Conservation (phyloP, 1,140 invertebrate genomes). For the Latrodectus geometricus region DNA sequence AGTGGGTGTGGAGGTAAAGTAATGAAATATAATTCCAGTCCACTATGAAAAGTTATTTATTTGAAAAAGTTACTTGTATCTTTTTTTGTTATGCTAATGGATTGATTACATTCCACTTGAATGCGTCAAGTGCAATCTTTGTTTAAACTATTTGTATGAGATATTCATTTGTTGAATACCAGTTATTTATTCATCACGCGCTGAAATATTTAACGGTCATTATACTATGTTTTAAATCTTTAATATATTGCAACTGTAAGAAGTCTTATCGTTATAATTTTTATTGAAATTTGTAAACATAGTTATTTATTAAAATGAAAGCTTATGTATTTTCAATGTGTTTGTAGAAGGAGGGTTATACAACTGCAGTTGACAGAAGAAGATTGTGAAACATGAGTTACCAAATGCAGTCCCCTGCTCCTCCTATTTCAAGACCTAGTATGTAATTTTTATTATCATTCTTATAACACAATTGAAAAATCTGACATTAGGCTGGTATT, state of each 20-base stretch:
- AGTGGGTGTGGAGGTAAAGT: not conserved
- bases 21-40: not conserved
- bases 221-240: not conserved
- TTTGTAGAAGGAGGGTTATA: not conserved
- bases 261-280: not conserved
- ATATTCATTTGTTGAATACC: not conserved
- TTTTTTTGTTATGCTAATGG: not conserved
- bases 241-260: not conserved
- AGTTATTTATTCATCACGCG: not conserved
- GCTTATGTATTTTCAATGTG: not conserved
- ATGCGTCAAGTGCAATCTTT: not conserved
- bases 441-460: constrained; percentile 18
- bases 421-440: constrained; percentile 62
- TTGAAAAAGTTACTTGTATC: not conserved
- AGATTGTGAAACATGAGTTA: constrained; percentile 60
- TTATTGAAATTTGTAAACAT: not conserved
- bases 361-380: not conserved
- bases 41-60: not conserved
- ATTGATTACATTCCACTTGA: not conserved
- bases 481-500: too few species aligned
- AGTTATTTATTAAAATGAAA: not conserved
- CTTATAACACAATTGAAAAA: too few species aligned
- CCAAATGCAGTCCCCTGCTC: constrained; percentile 62
- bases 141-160: not conserved
- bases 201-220: not conserved